phyloP scores from a whole-genome alignment of 2,888 invertebrate species.

The Auanema sp. region DNA sequence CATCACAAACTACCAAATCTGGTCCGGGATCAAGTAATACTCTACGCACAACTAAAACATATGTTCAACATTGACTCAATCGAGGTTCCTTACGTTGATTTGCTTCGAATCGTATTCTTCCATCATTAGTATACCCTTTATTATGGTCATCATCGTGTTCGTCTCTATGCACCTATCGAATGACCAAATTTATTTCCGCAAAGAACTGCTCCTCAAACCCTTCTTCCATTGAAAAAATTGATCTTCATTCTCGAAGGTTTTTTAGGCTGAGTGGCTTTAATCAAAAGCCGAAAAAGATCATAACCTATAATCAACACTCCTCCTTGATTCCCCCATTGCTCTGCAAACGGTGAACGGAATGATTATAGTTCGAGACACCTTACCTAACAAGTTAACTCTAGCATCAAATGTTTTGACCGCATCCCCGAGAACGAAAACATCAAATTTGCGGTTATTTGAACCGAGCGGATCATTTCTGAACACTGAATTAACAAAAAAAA shows the following conservation, averaged over 20 bases:
- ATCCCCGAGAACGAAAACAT: slow-evolving; percentile 87
- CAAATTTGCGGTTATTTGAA: slow-evolving; percentile 74
- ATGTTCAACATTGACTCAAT: slow-evolving; percentile 2
- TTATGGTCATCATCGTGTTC: slow-evolving; percentile 21
- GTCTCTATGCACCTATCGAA: slow-evolving; percentile 14
- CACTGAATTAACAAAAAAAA: no score
- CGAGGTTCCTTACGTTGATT: slow-evolving; percentile 25
- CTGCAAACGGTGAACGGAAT: slow-evolving; percentile 56
- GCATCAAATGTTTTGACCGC: slow-evolving; percentile 87
- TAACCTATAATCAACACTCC: slow-evolving; percentile 95
- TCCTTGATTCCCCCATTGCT: slow-evolving; percentile 83
- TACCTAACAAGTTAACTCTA: slow-evolving; percentile 77
- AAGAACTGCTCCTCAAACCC: neutral
- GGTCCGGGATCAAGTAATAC: slow-evolving; percentile 84
- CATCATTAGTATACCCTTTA: slow-evolving; percentile 32
- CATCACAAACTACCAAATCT: slow-evolving; percentile 90
- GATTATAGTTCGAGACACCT: slow-evolving; percentile 46
- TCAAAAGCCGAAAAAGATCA: slow-evolving; percentile 88
- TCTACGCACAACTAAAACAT: slow-evolving; percentile 30
- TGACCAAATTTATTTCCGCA: neutral
- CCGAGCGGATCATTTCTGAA: slow-evolving; percentile 22
- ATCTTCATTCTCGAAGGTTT: slow-evolving; percentile 30
- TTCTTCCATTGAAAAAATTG: slow-evolving; percentile 29
- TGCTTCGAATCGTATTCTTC: slow-evolving; percentile 37
- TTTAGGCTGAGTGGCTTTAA: slow-evolving; percentile 64